Base-by-base conservation (phyloP, 2,888 invertebrate genomes). In the Lochmaea capreae region DNA sequence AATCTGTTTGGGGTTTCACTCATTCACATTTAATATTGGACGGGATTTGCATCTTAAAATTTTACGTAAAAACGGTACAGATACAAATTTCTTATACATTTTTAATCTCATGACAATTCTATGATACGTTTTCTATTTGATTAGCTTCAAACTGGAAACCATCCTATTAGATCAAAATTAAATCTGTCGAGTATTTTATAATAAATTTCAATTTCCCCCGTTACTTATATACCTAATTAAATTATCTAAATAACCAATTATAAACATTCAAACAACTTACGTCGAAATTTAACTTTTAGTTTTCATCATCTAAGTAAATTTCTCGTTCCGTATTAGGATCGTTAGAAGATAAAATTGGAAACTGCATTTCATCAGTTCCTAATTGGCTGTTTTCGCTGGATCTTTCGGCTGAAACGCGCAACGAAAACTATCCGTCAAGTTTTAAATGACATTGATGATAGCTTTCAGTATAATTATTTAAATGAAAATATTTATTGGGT, bases 331-430 rank as follows among this genome's bases (percentile, higher is more conserved):
- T 57, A 22, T 8, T 39, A 39, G 57, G 22, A 57, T 59, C 59
- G 4, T 69, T 70, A 46, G 33, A 62, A 57, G 67, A 61, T 68
- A 63, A 72, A 67, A 72, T 67, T 72, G 63, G 63, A 68, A 67
- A 67, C 65, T 63, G 62, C 62, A 57, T 72, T 62, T n/a, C 65
- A n/a, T 67, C 67, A 52, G 18, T 67, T 61, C 46, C 68, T 63
- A 63, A 70, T 54, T 70, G 63, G 69, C 54, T 70, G 69, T 63
- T 70, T 70, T 70, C 49, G 43, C 42, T 18, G 54, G 39, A 46
- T 3, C 11, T 22, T 54, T 67, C 57, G 10, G 11, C 58, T 22
- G 12, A 26, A 65, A 65, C 65, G 59, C 58, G 67, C 39, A 69
- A 69, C 49, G 61, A 59, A 68, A 69, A 69, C 68, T 69, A 69